These are phyloP conservation scores for Archips xylosteana DNA, from an alignment of 2,888 invertebrate species.

Conservation along the genomic window DNA sequence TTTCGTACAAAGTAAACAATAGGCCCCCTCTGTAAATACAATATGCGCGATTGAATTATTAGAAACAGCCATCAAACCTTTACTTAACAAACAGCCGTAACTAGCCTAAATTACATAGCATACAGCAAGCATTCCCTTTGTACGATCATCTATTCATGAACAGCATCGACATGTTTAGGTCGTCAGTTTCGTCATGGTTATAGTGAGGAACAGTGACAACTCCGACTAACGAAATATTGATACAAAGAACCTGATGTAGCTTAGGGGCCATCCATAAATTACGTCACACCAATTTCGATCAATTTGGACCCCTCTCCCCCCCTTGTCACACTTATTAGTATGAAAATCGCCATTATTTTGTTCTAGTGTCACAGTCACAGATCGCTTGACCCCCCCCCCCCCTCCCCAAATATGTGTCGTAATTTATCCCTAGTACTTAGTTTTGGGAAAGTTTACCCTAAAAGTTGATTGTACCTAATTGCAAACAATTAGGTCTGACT, in stretches of 20 bases:
- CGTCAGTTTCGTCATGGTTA: neutral
- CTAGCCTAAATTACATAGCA: constrained; percentile 4
- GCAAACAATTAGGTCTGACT: too few species aligned
- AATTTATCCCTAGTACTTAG: too few species aligned
- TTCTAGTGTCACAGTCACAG: too few species aligned
- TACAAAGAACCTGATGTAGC: neutral
- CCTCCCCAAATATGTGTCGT: too few species aligned
- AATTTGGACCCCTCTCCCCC: too few species aligned
- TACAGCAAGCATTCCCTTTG: neutral
- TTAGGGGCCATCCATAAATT: too few species aligned
- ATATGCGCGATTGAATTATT: constrained; percentile 11
- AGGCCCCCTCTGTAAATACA: neutral
- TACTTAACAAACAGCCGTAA: neutral
- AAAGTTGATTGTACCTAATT: too few species aligned
- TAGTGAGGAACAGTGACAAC: neutral
- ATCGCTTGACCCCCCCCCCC: too few species aligned
- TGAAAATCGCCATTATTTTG: too few species aligned
- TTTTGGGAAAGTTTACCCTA: too few species aligned
- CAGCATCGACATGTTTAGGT: neutral
- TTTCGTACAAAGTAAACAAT: neutral
- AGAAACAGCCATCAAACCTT: neutral
- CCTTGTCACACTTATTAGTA: too few species aligned
- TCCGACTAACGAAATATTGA: neutral
- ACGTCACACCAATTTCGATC: too few species aligned
- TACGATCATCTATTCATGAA: neutral